Evolutionary conservation across 2,113 vertebrate genomes (phyloP).

Genomic region (Phodopus roborovskii): DNA sequence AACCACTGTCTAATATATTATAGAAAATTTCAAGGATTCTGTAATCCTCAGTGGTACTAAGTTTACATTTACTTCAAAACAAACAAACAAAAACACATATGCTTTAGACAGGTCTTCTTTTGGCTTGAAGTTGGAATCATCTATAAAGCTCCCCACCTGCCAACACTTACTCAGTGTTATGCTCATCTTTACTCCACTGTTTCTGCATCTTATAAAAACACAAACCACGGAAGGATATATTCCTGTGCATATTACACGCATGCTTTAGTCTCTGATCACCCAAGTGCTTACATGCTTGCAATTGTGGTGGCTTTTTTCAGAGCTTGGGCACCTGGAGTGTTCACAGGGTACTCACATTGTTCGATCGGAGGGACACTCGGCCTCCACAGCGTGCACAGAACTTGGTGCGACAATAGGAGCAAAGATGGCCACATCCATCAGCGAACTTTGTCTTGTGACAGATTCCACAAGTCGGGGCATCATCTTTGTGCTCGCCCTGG

Average conservation of each 20-base stretch:
- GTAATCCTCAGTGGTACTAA: neutral
- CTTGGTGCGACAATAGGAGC: conserved; percentile 99
- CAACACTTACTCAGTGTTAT: neutral
- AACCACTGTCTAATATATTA: neutral
- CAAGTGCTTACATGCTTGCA: neutral
- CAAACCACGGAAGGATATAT: neutral
- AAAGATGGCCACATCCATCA: conserved; percentile 97
- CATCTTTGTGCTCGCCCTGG: conserved; percentile 96
- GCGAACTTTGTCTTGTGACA: conserved; percentile 99
- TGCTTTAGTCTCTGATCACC: too few relatives aligned
- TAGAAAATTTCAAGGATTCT: neutral
- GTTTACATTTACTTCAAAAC: neutral
- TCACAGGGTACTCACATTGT: conserved; percentile 92
- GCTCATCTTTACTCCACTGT: neutral
- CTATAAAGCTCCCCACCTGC: neutral
- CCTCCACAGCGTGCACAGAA: conserved; percentile 98
- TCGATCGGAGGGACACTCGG: conserved; percentile 97
- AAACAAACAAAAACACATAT: neutral
- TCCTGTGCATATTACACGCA: neutral
- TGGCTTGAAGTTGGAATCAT: neutral
- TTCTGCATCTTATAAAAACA: neutral
- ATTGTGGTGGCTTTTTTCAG: neutral
- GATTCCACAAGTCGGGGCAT: conserved; percentile 98
- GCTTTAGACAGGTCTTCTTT: neutral
- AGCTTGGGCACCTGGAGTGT: neutral